Evolutionary conservation across 2,113 vertebrate species (phyloP).

Genomic region (Callorhinus ursinus): DNA sequence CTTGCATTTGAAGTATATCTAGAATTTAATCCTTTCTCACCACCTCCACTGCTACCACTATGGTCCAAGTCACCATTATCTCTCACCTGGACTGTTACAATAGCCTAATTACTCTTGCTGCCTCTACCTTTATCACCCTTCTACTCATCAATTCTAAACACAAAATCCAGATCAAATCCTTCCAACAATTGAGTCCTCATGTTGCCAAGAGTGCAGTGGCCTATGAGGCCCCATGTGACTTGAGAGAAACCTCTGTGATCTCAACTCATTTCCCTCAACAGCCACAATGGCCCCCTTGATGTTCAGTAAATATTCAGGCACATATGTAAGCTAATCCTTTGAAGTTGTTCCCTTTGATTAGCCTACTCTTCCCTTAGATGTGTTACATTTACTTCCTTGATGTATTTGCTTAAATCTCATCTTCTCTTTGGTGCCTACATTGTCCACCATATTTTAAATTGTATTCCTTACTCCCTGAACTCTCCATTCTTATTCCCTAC

Average conservation of each 20-base stretch:
- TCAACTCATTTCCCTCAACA: neutral
- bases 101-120: neutral
- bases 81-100: neutral
- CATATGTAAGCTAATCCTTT: neutral
- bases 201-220: neutral
- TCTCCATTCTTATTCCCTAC: neutral
- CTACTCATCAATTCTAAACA: neutral
- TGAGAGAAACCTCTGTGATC: neutral
- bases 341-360: neutral
- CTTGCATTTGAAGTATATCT: neutral
- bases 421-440: neutral
- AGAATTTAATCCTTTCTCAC: neutral
- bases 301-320: neutral
- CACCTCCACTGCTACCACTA: neutral
- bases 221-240: rapidly evolving
- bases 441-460: neutral
- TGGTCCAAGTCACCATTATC: neutral
- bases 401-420: neutral
- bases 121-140: neutral
- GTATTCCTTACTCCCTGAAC: neutral
- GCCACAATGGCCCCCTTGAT: neutral
- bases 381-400: neutral
- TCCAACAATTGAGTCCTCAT: neutral
- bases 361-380: neutral
- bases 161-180: neutral